These are phyloP conservation scores for Hoplodrina blanda DNA, from an alignment of 2,888 invertebrate genomes.

Conservation along the genomic window DNA sequence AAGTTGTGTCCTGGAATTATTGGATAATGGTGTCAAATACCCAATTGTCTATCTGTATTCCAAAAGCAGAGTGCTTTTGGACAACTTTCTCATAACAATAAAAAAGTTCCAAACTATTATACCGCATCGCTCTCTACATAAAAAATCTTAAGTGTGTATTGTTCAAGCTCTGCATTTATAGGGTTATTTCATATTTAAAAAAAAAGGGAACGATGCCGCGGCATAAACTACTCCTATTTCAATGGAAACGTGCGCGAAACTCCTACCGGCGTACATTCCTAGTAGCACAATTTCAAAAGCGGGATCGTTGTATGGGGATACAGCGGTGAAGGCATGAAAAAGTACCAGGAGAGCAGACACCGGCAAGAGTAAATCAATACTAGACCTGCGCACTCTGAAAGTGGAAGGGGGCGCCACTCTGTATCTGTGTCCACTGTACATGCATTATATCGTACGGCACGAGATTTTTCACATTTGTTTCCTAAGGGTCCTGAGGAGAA, in stretches of 20 bases:
- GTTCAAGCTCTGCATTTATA: not conserved
- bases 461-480: conserved; percentile 2
- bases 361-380: not conserved
- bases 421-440: not conserved
- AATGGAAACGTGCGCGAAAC: conserved; percentile 34
- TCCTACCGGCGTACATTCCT: conserved; percentile 9
- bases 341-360: too few relatives aligned
- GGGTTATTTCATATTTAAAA: not conserved
- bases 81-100: too few relatives aligned
- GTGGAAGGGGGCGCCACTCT: conserved; percentile 30
- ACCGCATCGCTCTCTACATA: too few relatives aligned
- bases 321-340: not conserved
- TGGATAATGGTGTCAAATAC: too few relatives aligned
- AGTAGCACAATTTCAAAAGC: conserved; percentile 10
- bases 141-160: too few relatives aligned
- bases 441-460: conserved; percentile 27
- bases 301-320: not conserved
- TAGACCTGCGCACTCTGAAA: conserved; percentile 35
- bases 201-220: not conserved
- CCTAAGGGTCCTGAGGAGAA: not conserved
- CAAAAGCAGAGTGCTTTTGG: too few relatives aligned
- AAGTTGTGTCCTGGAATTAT: too few relatives aligned
- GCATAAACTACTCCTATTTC: conserved; percentile 11
- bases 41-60: too few relatives aligned
- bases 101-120: too few relatives aligned